phyloP scores from a whole-genome alignment of 2,888 invertebrate species.

The Scrobipalpa atriplicella region DNA sequence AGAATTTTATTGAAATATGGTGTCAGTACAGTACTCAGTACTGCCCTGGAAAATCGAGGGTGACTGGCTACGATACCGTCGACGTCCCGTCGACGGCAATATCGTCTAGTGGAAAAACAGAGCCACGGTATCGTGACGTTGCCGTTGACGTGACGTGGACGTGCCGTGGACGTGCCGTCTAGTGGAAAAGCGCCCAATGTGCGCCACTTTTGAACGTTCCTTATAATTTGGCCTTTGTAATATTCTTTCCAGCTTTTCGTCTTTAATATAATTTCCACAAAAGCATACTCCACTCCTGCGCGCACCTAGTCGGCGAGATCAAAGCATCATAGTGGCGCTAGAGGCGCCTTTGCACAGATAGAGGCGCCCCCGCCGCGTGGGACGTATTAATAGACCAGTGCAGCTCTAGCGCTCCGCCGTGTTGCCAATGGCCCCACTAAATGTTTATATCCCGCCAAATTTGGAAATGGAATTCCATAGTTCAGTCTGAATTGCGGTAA shows the following conservation, averaged over 20 bases:
- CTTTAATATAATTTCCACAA: background rate
- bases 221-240: too few relatives aligned
- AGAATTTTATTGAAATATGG: too few relatives aligned
- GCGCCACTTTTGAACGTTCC: too few relatives aligned
- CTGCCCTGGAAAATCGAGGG: too few relatives aligned
- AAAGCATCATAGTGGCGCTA: constrained; percentile 56
- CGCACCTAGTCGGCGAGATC: constrained; percentile 46
- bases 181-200: too few relatives aligned
- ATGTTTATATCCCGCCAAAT: background rate
- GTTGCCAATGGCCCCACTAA: background rate
- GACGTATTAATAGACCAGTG: constrained; percentile 26
- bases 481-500: background rate
- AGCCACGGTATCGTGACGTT: too few relatives aligned
- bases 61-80: too few relatives aligned
- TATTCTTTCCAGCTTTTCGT: background rate
- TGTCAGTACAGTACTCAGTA: too few relatives aligned
- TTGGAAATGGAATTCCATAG: background rate
- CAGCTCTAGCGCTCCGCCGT: background rate
- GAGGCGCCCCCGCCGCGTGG: constrained; percentile 37
- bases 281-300: constrained; percentile 29
- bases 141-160: too few relatives aligned
- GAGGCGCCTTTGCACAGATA: constrained; percentile 41
- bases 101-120: too few relatives aligned
- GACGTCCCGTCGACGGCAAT: too few relatives aligned
- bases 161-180: too few relatives aligned